phyloP scores from a whole-genome alignment of 2,113 vertebrate species.

The Barbus barbus region DNA sequence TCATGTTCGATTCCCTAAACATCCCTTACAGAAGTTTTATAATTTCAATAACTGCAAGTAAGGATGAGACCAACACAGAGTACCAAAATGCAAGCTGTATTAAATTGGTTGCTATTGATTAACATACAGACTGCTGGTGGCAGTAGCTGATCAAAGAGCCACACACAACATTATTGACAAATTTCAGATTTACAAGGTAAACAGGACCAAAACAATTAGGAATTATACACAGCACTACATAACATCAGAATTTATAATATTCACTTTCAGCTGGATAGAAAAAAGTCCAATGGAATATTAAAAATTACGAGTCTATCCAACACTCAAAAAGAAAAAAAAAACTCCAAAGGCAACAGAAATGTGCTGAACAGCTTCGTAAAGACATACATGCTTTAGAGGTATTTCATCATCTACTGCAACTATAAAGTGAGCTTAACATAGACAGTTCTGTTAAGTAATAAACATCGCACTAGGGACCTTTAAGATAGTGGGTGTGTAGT shows the following conservation, averaged over 20 bases:
- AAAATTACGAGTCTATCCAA: slow-evolving; percentile 32
- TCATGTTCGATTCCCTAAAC: background rate
- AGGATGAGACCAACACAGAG: slow-evolving; percentile 75
- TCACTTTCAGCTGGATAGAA: slow-evolving; percentile 71
- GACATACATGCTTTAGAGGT: slow-evolving; percentile 85
- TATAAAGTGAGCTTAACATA: slow-evolving; percentile 60
- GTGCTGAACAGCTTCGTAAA: slow-evolving; percentile 76
- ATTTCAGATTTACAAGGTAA: slow-evolving; percentile 81
- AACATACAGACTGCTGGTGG: slow-evolving; percentile 90
- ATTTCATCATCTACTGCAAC: slow-evolving; percentile 55
- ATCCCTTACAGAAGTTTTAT: background rate
- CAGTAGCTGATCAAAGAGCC: slow-evolving; percentile 87
- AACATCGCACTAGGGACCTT: slow-evolving; percentile 19
- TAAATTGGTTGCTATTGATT: slow-evolving; percentile 90
- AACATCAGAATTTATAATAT: slow-evolving; percentile 56
- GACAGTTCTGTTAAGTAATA: slow-evolving; percentile 39
- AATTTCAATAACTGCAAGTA: slow-evolving; percentile 51
- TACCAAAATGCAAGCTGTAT: slow-evolving; percentile 74
- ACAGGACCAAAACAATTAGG: slow-evolving; percentile 79
- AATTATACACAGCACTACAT: slow-evolving; percentile 83
- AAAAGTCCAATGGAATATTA: slow-evolving; percentile 86
- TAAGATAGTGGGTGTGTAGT: slow-evolving; percentile 22
- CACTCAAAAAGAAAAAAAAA: slow-evolving; percentile 70
- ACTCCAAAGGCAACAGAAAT: slow-evolving; percentile 77
- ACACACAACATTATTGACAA: slow-evolving; percentile 84